These are phyloP conservation scores for Habropoda laboriosa DNA, from an alignment of 1,140 invertebrate genomes.

Conservation along the genomic window DNA sequence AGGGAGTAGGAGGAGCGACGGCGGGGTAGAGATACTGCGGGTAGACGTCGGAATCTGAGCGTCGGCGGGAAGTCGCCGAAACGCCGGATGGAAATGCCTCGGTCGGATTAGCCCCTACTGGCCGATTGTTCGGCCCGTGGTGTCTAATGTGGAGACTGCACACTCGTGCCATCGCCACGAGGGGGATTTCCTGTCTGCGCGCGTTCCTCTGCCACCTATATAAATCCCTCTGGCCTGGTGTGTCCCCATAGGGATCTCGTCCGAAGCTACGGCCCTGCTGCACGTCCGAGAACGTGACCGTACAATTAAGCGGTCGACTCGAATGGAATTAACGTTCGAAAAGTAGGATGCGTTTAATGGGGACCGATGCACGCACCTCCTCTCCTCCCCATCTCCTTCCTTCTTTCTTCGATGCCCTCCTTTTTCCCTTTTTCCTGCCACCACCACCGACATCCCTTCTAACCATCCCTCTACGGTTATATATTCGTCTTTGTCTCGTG, in stretches of 20 bases:
- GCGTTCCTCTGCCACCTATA: slow-evolving; percentile 26
- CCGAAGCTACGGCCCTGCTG: slow-evolving; percentile 18
- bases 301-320: slow-evolving; percentile 61
- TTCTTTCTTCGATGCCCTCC: neutral
- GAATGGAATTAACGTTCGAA: slow-evolving; percentile 53
- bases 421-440: neutral
- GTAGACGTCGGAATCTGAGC: slow-evolving; percentile 55
- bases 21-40: neutral
- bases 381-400: too few relatives aligned
- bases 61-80: slow-evolving; percentile 61
- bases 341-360: slow-evolving; percentile 60
- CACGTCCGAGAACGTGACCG: slow-evolving; percentile 58
- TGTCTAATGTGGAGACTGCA: slow-evolving; percentile 59
- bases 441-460: neutral
- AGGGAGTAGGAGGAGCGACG: neutral
- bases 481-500: slow-evolving; percentile 24
- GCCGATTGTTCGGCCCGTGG: slow-evolving; percentile 55
- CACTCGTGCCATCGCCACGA: slow-evolving; percentile 49
- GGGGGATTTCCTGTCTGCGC: slow-evolving; percentile 57
- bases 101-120: slow-evolving; percentile 63
- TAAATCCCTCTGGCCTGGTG: slow-evolving; percentile 18
- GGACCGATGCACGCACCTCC: neutral
- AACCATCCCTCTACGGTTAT: neutral
- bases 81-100: slow-evolving; percentile 65
- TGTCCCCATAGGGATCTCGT: slow-evolving; percentile 5